Evolutionary conservation across 1,140 invertebrate genomes (phyloP).

Genomic region (Zaprionus taronus): DNA sequence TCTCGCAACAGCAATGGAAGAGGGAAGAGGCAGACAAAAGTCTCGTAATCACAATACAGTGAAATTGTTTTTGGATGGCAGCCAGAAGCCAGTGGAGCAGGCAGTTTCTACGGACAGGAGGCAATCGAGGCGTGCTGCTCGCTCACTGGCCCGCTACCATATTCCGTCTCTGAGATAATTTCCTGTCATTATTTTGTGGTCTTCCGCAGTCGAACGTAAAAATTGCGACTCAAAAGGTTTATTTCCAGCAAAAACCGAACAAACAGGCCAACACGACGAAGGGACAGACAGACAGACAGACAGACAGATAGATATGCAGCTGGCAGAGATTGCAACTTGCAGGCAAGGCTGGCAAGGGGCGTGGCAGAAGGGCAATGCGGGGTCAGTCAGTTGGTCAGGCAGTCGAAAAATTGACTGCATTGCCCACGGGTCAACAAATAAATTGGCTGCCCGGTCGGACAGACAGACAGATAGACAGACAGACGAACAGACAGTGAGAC

Average conservation of each 20-base stretch:
- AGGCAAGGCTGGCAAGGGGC: neutral
- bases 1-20: slow-evolving; percentile 15
- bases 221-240: slow-evolving; percentile 80
- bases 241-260: slow-evolving; percentile 55
- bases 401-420: slow-evolving; percentile 80
- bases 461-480: slow-evolving; percentile 1
- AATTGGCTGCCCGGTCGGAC: slow-evolving; percentile 62
- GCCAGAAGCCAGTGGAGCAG: slow-evolving; percentile 41
- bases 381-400: slow-evolving; percentile 57
- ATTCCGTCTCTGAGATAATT: slow-evolving; percentile 76
- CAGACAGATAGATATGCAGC: slow-evolving; percentile 38
- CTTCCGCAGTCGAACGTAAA: slow-evolving; percentile 81
- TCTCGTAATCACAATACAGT: slow-evolving; percentile 66
- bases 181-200: slow-evolving; percentile 83
- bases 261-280: slow-evolving; percentile 35
- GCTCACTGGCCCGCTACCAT: slow-evolving; percentile 39
- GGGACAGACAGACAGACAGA: slow-evolving; percentile 24
- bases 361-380: neutral
- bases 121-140: slow-evolving; percentile 22
- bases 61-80: slow-evolving; percentile 79
- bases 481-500: neutral
- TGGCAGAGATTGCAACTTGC: slow-evolving; percentile 59
- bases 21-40: neutral
- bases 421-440: slow-evolving; percentile 82
- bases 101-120: neutral